These are phyloP conservation scores for Thripadectes ignobilis DNA, from an alignment of 2,797 vertebrate genomes.

Conservation along the genomic window DNA sequence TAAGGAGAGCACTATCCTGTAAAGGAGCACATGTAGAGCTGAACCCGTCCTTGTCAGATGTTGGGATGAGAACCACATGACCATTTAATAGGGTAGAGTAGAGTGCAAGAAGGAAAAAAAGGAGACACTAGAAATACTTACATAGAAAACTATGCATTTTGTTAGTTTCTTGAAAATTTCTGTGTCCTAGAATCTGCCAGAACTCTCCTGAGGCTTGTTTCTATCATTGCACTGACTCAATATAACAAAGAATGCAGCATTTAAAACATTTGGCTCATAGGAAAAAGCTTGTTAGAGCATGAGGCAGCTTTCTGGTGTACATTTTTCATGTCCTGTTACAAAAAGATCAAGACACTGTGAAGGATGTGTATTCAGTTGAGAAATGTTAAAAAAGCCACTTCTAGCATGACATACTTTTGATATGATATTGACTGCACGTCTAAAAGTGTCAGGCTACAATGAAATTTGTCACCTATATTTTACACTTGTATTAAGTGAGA, in stretches of 20 bases:
- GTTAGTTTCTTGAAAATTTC: neutral
- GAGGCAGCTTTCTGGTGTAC: neutral
- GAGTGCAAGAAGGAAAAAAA: neutral
- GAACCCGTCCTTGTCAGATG: neutral
- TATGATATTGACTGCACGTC: neutral
- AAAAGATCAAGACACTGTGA: conserved; percentile 35
- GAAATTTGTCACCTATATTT: conserved; percentile 50
- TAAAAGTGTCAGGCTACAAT: conserved; percentile 2
- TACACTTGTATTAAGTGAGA: conserved; percentile 15
- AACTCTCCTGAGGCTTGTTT: neutral
- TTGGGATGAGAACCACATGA: neutral
- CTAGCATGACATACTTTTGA: neutral
- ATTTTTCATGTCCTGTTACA: conserved; percentile 25
- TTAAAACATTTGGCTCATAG: neutral
- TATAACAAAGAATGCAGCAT: neutral
- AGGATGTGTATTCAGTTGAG: conserved; percentile 5
- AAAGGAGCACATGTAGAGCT: neutral
- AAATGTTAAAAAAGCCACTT: conserved; percentile 23
- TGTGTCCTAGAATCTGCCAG: neutral
- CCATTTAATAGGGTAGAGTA: neutral
- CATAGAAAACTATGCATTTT: neutral
- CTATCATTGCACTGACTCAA: neutral
- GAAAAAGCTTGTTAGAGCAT: neutral
- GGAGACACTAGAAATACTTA: neutral
- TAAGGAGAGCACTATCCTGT: neutral